phyloP scores from a whole-genome alignment of 1,140 invertebrate species.

The Teleogryllus occipitalis region DNA sequence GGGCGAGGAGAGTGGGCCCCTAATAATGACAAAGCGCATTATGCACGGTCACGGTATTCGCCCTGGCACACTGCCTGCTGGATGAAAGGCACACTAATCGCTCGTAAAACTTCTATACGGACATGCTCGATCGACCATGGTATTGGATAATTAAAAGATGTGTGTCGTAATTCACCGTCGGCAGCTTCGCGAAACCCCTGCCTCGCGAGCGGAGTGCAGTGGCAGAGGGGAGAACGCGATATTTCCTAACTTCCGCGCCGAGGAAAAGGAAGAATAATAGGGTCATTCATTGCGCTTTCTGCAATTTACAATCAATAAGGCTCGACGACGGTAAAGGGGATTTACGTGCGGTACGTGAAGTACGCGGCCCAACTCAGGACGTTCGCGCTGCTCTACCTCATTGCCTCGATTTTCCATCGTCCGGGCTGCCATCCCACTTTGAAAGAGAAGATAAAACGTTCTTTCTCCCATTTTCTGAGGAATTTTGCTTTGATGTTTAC shows the following conservation, averaged over 20 bases:
- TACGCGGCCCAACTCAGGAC: not conserved
- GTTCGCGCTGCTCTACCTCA: too few relatives aligned
- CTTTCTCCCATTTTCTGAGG: too few relatives aligned
- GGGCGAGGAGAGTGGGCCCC: too few relatives aligned
- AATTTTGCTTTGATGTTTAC: too few relatives aligned
- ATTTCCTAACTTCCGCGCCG: not conserved
- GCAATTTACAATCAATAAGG: conserved; percentile 5
- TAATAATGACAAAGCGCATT: too few relatives aligned
- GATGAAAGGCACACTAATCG: not conserved
- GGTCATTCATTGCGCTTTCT: not conserved
- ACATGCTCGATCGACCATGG: not conserved
- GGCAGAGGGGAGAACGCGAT: not conserved
- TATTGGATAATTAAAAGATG: conserved; percentile 1
- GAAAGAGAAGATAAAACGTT: too few relatives aligned
- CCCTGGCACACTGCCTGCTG: not conserved
- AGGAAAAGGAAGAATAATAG: not conserved
- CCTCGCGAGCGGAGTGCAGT: too few relatives aligned
- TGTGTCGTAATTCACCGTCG: not conserved
- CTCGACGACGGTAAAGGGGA: not conserved
- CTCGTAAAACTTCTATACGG: not conserved
- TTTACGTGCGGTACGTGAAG: not conserved
- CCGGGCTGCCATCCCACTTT: too few relatives aligned
- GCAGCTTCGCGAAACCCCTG: not conserved
- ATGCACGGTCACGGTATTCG: not conserved
- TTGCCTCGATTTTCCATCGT: too few relatives aligned